Evolutionary conservation across 1,140 invertebrate genomes (phyloP), one percentile per base, ranked within the genome.

Genomic region (Elymnias hypermnestra): DNA sequence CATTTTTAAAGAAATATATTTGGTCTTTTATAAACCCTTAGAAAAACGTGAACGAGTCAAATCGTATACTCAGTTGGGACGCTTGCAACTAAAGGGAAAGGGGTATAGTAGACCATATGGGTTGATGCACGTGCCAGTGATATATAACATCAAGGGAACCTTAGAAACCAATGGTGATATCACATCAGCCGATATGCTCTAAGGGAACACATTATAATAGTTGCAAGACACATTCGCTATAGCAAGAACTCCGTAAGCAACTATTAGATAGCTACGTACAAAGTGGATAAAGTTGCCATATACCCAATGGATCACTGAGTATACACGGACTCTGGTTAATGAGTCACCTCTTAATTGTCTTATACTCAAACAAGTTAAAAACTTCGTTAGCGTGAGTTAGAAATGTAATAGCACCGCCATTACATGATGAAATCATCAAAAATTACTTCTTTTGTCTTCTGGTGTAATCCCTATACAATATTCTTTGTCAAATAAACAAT

Each of bases 241-340:
- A 41, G 46, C 42, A 25, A 19, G n/a, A 9, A 39, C 52, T 54
- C 36, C 19, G 15, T 29, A 22, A 15, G 31, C 15, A 42, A 23
- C 37, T 41, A 39, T 33, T 17, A 41, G 10, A 35, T 18, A 48
- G 33, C 23, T 39, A 48, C 40, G 37, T 33, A 40, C 6, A 22
- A 17, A 48, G 36, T 29, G 45, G 49, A 44, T 53, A 45, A 31
- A 36, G 36, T n/a, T 8, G 40, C 53, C 63, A 50, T 23, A 31
- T 58, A 55, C 44, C 47, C 53, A 48, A 23, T 57, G 53, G 47
- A 25, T 56, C 10, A 39, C 53, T 66, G 58, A 59, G 63, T 57
- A 66, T 59, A 65, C 53, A 62, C 63, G 63, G 55, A 65, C 63
- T 36, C 54, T 18, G 5, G 31, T 36, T 1, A 3, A 5, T 44